phyloP scores from a whole-genome alignment of 2,888 invertebrate genomes.

The Caenorhabditis drosophilae region DNA sequence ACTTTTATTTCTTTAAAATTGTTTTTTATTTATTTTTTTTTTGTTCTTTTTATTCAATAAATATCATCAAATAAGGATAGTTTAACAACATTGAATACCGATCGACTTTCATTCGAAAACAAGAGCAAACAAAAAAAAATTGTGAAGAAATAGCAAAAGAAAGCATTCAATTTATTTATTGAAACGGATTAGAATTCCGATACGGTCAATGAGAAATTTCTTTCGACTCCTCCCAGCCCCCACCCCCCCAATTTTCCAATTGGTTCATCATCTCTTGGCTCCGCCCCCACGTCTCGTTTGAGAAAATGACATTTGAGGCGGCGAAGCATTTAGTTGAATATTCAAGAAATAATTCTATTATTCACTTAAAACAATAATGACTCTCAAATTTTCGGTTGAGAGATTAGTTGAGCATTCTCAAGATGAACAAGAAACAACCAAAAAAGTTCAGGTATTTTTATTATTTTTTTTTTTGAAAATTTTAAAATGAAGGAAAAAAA shows the following conservation, averaged over 20 bases:
- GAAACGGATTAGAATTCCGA: constrained; percentile 1
- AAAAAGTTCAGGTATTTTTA: constrained; percentile 13
- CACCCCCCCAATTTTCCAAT: constrained; percentile 6
- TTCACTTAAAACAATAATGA: too few species aligned
- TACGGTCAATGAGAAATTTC: constrained; percentile 15
- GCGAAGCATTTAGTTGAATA: too few species aligned
- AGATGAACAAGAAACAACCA: constrained; percentile 8
- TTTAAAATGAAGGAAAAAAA: background rate
- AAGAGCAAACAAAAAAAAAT: background rate
- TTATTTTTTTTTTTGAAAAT: constrained; percentile 1
- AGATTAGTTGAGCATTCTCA: constrained; percentile 36
- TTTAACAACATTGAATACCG: too few species aligned
- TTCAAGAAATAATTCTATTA: too few species aligned
- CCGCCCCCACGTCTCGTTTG: too few species aligned
- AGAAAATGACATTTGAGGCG: too few species aligned
- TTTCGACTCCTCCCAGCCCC: background rate
- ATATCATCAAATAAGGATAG: too few species aligned
- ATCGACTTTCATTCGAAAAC: background rate
- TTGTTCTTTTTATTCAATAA: too few species aligned
- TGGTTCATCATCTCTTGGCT: too few species aligned
- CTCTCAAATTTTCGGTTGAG: constrained; percentile 49
- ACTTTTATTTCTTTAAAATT: too few species aligned
- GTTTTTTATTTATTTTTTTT: too few species aligned
- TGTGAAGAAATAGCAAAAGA: background rate
- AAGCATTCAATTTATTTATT: background rate